Evolutionary conservation across 1,140 invertebrate genomes (phyloP), one percentile per base, ranked within the genome.

Genomic region (Forficula auricularia): DNA sequence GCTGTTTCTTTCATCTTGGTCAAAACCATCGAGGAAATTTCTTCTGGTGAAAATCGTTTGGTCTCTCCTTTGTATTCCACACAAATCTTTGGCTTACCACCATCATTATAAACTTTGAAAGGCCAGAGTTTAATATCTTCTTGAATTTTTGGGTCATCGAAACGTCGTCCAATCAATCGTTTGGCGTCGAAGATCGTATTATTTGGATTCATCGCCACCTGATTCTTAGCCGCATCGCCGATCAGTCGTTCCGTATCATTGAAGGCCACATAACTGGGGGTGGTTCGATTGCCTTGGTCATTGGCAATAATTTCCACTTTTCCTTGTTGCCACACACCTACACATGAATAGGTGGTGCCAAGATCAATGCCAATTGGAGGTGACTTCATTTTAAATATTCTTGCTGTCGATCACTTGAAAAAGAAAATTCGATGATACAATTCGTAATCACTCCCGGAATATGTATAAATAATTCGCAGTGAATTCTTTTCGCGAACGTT

Each of bases 301-400:
- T 94, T 92, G 54, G 86, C 85, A 52, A 92, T 89, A 54, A 91
- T 90, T 62, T 90, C 86, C 34, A 91, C 79, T 62, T 86, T 88
- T 38, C 82, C 86, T 55, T 89, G 71, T 51, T 82, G 76, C 64
- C 73, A 85, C 2, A 84, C 79, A 33, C 78, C 82, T 7, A 86
- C 81, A 50, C 82, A 84, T 32, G 79, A 82, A 57, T 82, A 84
- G 32, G 77, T 83, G 45, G 72, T 85, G 30, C 82, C 81, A 50
- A 82, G 63, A 63, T 82, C 79, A 52, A 83, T 83, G 57, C 79
- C 79, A 54, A 82, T 73, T 47, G 77, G 77, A 52, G 70, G 67
- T 60, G 67, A 62, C 58, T 67, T 59, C 37, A 37, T 46, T n/a
- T n/a, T n/a, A n/a, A n/a, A n/a, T n/a, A n/a, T n/a, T n/a, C n/a